These are phyloP conservation scores for Misgurnus anguillicaudatus DNA, from an alignment of 2,113 vertebrate species.

Conservation along the genomic window DNA sequence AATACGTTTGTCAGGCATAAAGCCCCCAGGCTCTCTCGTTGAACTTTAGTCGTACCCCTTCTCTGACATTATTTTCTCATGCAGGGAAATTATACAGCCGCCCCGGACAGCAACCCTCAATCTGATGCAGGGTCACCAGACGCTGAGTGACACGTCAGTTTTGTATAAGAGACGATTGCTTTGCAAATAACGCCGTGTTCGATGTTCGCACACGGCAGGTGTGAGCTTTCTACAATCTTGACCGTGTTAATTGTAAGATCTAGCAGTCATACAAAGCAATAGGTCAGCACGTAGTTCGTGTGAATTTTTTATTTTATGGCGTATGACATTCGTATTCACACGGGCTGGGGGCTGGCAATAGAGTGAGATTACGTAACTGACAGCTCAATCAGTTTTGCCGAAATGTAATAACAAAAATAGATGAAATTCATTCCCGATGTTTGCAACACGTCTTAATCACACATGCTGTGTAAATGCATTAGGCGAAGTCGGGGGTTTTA, in stretches of 20 bases:
- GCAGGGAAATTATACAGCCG: constrained; percentile 59
- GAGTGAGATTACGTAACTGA: not conserved
- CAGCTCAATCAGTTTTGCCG: not conserved
- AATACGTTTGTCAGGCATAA: constrained; percentile 72
- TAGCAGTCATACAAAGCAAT: constrained; percentile 2
- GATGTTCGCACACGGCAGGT: constrained; percentile 2
- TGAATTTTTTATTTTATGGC: not conserved
- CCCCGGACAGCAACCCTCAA: constrained; percentile 67
- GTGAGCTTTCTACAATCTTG: not conserved
- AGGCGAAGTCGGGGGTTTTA: not conserved
- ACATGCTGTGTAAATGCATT: constrained; percentile 8
- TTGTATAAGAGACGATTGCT: constrained; percentile 46
- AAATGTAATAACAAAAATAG: constrained; percentile 17
- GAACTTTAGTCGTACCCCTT: constrained; percentile 67
- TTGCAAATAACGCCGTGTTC: constrained; percentile 14
- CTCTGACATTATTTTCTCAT: constrained; percentile 73
- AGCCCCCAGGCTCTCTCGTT: constrained; percentile 60
- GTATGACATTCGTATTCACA: too few species aligned
- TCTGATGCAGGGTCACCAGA: constrained; percentile 55
- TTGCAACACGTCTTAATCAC: constrained; percentile 21
- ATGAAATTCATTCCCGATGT: constrained; percentile 8
- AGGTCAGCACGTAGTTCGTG: not conserved
- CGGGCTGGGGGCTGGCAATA: not conserved
- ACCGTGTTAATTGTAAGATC: not conserved
- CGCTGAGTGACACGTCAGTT: constrained; percentile 52